Base-by-base conservation (phyloP, 2,888 invertebrate genomes). In the Pollenia griseotomentosa region DNA sequence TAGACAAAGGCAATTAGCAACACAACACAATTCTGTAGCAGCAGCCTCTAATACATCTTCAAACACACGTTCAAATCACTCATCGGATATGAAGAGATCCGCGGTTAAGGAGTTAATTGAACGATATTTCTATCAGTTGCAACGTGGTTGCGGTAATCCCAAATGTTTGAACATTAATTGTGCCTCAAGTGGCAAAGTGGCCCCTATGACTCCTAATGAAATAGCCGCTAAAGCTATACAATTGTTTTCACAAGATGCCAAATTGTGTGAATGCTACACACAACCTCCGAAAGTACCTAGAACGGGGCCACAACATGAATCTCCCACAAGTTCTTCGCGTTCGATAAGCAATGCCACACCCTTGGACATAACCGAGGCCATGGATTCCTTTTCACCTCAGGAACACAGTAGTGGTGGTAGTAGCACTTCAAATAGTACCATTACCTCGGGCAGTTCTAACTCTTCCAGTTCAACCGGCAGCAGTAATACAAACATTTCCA, bases 81-180 rank as follows among this genome's bases (percentile, higher is more conserved):
- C 65, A 5, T 68, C 80, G 14, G 95, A 95, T 90, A 96, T 96
- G 96, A 96, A 96, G 94, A 94, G 96, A 75, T 95, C 96, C 83
- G 96, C 96, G 63, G 98, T 97, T 57, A 97, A 96, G 93, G 96
- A 97, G 93, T 94, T 98, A 88, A 98, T 98, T 89, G 97, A 98
- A 94, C 95, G 97, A 91, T 98, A 98, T 94, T 98, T 98, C 93
- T 97, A 97, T 94, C 98, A 98, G 94, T 94, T 98, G 88, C 96
- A 97, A 59, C 97, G 98, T 93, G 98, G 98, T 89, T 98, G 98
- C 94, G 98, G 98, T 40, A 97, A 97, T 93, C 95, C 96, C n/a
- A 95, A 95, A 90, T 98, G 98, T 94, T 95, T 95, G 91, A 98
- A 98, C 94, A 95, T 95, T 91, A 95, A 96, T 93, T 98, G 98